Evolutionary conservation across 2,888 invertebrate genomes (phyloP), one percentile per base, ranked within the genome.

Genomic region (Tenodera sinensis): DNA sequence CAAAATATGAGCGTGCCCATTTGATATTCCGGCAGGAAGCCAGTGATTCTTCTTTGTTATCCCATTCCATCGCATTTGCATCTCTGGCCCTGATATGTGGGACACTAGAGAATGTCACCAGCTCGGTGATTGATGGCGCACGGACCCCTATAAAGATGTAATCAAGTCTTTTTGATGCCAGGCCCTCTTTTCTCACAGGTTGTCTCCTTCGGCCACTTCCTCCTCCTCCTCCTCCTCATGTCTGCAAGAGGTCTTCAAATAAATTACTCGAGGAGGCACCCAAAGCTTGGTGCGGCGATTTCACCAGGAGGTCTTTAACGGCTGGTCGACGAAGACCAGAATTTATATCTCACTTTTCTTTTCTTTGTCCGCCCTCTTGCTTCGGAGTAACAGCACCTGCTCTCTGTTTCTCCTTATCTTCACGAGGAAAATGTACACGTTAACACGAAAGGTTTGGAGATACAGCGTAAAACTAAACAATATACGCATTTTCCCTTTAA

Each of bases 81-180:
- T 87, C 15, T 83, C 83, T 25, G 81, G 42, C n/a, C 81, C 30
- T n/a, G 83, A 87, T 87, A 87, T 87, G 83, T 87, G 83, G 87
- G 34, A 71, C 83, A 82, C 83, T 83, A 4, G 54, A 71, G 54
- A 71, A 6, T 71, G 54, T 71, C 54, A 71, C 54, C 54, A 25
- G 54, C 20, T 20, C 54, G 20, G 86, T 84, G 88, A 88, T 88
- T 83, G 84, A 88, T 88, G n/a, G 84, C 47, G 12, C 34, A 2
- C 27, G 81, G 85, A 20, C 81, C 71, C 88, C 84, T 54, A 88
- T 88, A 85, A 88, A 88, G 88, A 88, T 88, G 85, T 88, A 88
- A 88, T 88, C 88, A 88, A 81, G 71, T 71, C 71, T 71, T 82
- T 88, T 88, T 88, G 85, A 88, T 88, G 85, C 81, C 85, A 82